Base-by-base conservation (phyloP, 1,140 invertebrate genomes). In the Latrodectus geometricus region DNA sequence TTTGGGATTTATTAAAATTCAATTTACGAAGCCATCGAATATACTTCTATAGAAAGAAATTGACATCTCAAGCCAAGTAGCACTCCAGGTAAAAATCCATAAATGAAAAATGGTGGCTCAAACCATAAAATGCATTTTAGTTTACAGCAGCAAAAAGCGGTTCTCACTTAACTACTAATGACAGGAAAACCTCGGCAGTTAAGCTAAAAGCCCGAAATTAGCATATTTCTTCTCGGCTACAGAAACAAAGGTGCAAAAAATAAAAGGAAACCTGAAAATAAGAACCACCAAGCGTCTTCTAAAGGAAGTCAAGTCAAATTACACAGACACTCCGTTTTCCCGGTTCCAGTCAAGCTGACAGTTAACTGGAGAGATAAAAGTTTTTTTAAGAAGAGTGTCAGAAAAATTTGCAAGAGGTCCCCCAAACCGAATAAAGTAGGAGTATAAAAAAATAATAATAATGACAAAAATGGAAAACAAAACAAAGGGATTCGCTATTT, bases 221-320 rank as follows among this genome's bases (percentile, higher is more conserved):
- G 79, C 79, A 81, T 81, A 81, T 52, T 79, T 56, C 54, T 61
- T 61, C 11, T 17, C 8, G 17, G 54, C 20, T 61, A 56, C 15
- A 9, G 74, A 17, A 76, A 61, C 8, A 76, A 54, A 68, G 20
- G 15, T 54, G 52, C 2, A 35, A 12, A 35, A 80, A 48, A 70
- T 70, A 69, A 80, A 70, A 70, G n/a, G 52, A 81, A 21, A 23
- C 50, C 23, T 49, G 54, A 70, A 74, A 35, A 69, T 35, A 72
- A 81, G 70, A 56, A 81, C 54, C 50, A 68, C 15, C 68, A 35
- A 81, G 17, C 50, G 68, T 54, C 79, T 35, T 35, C 35, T 72
- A 23, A 81, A 74, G 68, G 66, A 74, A 83, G 80, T 83, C 80
- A 74, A 83, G 80, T 83, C 70, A 72, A 83, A 66, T 74, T 83